Evolutionary conservation across 2,888 invertebrate species (phyloP).

Genomic region (Mactromeris polynyma): DNA sequence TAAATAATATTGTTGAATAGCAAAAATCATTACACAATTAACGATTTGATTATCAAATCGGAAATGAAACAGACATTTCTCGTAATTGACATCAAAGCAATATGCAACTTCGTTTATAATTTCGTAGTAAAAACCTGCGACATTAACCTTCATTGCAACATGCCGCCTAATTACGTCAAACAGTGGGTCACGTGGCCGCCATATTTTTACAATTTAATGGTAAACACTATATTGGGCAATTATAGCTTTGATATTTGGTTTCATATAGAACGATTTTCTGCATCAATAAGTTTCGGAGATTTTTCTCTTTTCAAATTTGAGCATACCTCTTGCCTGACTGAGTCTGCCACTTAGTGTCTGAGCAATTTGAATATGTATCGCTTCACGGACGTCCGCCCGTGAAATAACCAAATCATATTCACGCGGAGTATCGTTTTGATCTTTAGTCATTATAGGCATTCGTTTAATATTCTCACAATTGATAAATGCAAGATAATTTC

Average conservation of each 20-base stretch:
- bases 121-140: not conserved
- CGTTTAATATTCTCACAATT: slow-evolving; percentile 46
- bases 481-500: slow-evolving; percentile 46
- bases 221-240: slow-evolving; percentile 6
- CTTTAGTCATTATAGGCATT: slow-evolving; percentile 40
- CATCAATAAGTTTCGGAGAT: slow-evolving; percentile 25
- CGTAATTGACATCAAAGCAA: slow-evolving; percentile 4
- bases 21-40: not conserved
- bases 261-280: slow-evolving; percentile 47
- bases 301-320: slow-evolving; percentile 34
- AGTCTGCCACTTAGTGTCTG: slow-evolving; percentile 22
- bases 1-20: not conserved
- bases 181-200: slow-evolving; percentile 28
- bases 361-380: slow-evolving; percentile 27
- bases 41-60: not conserved
- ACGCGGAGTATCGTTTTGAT: slow-evolving; percentile 49
- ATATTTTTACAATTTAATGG: slow-evolving; percentile 16
- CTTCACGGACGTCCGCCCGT: slow-evolving; percentile 43
- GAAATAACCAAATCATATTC: slow-evolving; percentile 53
- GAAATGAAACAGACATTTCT: not conserved
- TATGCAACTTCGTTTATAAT: not conserved
- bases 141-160: not conserved
- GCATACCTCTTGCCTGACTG: slow-evolving; percentile 29
- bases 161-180: slow-evolving; percentile 26
- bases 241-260: slow-evolving; percentile 25